Evolutionary conservation across 2,888 invertebrate species (phyloP).

Genomic region (Idaea dimidiata): DNA sequence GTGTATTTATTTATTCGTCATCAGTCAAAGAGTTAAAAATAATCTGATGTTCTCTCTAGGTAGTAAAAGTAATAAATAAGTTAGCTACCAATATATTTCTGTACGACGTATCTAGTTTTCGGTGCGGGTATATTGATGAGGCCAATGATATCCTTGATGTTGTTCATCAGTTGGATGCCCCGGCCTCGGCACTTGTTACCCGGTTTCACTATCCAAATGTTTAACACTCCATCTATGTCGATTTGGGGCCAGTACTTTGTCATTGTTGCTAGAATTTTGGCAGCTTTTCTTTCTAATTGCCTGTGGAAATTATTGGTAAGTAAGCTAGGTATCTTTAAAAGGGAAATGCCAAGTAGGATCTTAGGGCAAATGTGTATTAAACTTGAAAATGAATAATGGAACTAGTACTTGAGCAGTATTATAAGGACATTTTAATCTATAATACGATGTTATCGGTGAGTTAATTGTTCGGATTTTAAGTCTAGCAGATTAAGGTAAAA

Average conservation of each 20-base stretch:
- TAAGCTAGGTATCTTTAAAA: neutral
- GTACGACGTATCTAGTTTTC: constrained; percentile 93
- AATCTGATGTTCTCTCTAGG: neutral
- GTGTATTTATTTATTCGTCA: too few species aligned
- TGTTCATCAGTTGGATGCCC: constrained; percentile 93
- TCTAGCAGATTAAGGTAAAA: too few species aligned
- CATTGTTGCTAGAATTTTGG: constrained; percentile 84
- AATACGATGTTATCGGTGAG: too few species aligned
- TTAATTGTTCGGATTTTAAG: too few species aligned
- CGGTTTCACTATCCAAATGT: constrained; percentile 97
- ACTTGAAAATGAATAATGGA: too few species aligned
- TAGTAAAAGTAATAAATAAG: constrained; percentile 1
- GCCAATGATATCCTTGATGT: constrained; percentile 90
- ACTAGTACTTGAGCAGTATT: too few species aligned
- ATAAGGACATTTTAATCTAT: too few species aligned
- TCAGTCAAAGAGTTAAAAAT: too few species aligned
- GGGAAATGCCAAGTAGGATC: too few species aligned
- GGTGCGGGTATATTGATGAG: constrained; percentile 84
- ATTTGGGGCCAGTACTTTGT: constrained; percentile 90
- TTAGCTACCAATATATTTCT: constrained; percentile 94
- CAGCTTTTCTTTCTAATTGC: constrained; percentile 75
- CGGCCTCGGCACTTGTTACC: constrained; percentile 95
- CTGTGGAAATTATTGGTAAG: constrained; percentile 39
- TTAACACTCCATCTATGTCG: constrained; percentile 90
- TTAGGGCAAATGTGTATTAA: too few species aligned